phyloP scores from a whole-genome alignment of 2,113 vertebrate genomes.

The Tetrax tetrax region DNA sequence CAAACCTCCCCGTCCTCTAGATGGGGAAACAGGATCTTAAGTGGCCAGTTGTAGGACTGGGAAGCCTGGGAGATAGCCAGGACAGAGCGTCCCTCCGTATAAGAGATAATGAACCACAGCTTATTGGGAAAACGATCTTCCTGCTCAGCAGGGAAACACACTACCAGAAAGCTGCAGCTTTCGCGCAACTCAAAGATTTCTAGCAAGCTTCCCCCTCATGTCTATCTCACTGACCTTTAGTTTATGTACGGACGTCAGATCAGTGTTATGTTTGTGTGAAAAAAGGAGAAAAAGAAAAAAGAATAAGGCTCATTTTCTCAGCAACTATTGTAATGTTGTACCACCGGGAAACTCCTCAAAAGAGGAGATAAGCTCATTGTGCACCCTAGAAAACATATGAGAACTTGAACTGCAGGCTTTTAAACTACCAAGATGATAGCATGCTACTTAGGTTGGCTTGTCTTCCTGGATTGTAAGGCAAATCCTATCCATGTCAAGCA shows the following conservation, averaged over 20 bases:
- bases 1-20: neutral
- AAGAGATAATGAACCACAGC: neutral
- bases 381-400: neutral
- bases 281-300: neutral
- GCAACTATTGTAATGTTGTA: neutral
- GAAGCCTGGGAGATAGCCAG: neutral
- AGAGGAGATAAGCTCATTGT: neutral
- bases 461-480: neutral
- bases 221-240: neutral
- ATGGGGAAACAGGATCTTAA: neutral
- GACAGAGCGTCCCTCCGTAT: neutral
- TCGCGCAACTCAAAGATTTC: neutral
- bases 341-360: neutral
- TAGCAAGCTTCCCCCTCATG: neutral
- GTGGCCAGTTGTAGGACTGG: neutral
- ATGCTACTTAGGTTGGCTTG: neutral
- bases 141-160: neutral
- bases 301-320: neutral
- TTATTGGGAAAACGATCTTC: neutral
- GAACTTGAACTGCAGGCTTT: neutral
- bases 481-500: neutral
- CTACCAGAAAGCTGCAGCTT: neutral
- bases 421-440: neutral
- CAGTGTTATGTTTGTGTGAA: neutral
- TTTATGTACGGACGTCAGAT: neutral